Base-by-base conservation (phyloP, 1,140 invertebrate species). In the Diachasmimorpha longicaudata region DNA sequence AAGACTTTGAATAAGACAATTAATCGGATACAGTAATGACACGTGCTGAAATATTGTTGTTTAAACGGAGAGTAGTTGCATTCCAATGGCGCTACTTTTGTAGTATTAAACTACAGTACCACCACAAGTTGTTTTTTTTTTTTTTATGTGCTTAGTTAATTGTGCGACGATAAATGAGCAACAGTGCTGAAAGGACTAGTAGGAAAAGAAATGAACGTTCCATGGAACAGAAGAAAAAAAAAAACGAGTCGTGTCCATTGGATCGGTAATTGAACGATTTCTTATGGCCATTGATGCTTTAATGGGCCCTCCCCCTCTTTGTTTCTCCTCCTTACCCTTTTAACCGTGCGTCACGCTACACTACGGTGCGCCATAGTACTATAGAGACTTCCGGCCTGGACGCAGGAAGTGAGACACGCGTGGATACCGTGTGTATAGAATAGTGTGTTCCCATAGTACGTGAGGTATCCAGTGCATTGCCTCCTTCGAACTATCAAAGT, bases 331-430 rank as follows among this genome's bases (percentile, higher is more conserved):
- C 58, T 63, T 68, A 68, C 66, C 66, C 66, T 68, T 84, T 81
- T 84, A 84, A 83, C 81, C 82, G 78, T 82, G 84, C 52, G 80
- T 84, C 84, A 85, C 83, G 85, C 84, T 85, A 84, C 83, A 82
- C 81, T 82, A 82, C 80, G 80, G 79, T 80, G 78, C 81, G 82
- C 81, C 79, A 83, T 84, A 84, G 84, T 87, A 87, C 87, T 85
- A 85, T 85, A 84, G 85, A 86, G 84, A 86, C 86, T 88, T 88
- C 87, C 87, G 87, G 86, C 79, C 84, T 81, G 81, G 14, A 80
- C 80, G 80, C 85, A 86, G 86, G 87, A 88, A 88, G 85, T 82
- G 83, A 84, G 81, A 85, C 85, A 87, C 87, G 86, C 86, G 87
- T 88, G 87, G 67, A 48, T 67, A 79, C 71, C 83, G 80, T 83